Base-by-base conservation (phyloP, 2,113 vertebrate species). In the Chionomys nivalis region DNA sequence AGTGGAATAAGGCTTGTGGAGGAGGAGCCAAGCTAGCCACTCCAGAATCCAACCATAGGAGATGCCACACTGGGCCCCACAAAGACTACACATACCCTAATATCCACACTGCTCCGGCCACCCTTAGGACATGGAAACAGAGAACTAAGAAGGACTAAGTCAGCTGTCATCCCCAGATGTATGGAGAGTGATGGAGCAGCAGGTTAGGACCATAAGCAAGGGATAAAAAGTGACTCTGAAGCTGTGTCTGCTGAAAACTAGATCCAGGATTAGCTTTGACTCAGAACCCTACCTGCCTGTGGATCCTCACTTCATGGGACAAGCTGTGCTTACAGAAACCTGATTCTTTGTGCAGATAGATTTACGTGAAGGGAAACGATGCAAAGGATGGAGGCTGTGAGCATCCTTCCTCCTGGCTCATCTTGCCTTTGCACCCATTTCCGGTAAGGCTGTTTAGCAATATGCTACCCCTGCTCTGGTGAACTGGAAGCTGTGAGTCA, bases 311-410 rank as follows among this genome's bases (percentile, higher is more conserved):
- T 9, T 52, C 28, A 10, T 23, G 4, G 10, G 23, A 44, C 70
- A 73, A 65, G 77, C n/a, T 70, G 4, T n/a, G 58, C 39, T 49
- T 52, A 8, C 5, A 9, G 24, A 16, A 23, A 8, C 13, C 28
- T 19, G 68, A 16, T 31, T 39, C 14, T 55, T 72, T 52, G 7
- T 23, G 52, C 36, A 3, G 5, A 28, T 24, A 24, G 28, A 21
- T 89, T 78, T 19, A 5, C 6, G 1, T 70, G 28, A 72, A 42
- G 14, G 19, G 42, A 28, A 58, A 19, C 68, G 3, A 28, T 0
- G 9, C 31, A 21, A 13, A 7, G 3, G 42, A 3, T 21, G 4
- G 5, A 65, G 16, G 0, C 4, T 90, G 0, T n/a, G 28, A 21
- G 28, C 28, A 47, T 36, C 44, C 49, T 76, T 24, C 47, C 52